Base-by-base conservation (phyloP, 2,113 vertebrate species). In the Trematomus loennbergii region DNA sequence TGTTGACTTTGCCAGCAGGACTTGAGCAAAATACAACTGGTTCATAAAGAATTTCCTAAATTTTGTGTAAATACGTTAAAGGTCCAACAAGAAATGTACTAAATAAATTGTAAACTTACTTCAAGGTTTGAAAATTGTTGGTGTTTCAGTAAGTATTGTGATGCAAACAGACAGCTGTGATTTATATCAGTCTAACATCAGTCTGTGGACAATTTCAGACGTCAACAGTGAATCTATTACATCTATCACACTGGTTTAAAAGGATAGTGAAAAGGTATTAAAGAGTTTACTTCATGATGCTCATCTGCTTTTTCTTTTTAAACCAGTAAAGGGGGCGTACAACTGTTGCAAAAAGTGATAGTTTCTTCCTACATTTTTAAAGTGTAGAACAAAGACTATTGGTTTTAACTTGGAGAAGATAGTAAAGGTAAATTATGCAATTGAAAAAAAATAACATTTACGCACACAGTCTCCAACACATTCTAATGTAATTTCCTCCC, bases 51-150 rank as follows among this genome's bases (percentile, higher is more conserved):
- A 8, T 63, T 74, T 60, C 36, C 49, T 36, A 12, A 65, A 48
- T 72, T 79, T 62, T 17, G 48, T 71, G 43, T 64, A 79, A 67
- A 60, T 72, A 20, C 54, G 33, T 55, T 15, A 43, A 87, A 75
- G 70, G 10, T 73, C 53, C 25, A 68, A 76, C 52, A 40, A 75
- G 29, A 13, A 66, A 5, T 65, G 43, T 75, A 58, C 71, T 22
- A 81, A 72, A 61, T 83, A 36, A 62, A 75, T 70, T 61, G 49
- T 22, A 69, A 84, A 67, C 7, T 60, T 50, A 62, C 5, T 64
- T 50, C 1, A 25, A 52, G 29, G 50, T 53, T 71, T 40, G 13
- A 64, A 65, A 43, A 52, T 55, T 54, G 59, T 36, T 46, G 5
- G 58, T 78, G 64, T 73, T 81, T 69, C 48, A 69, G 50, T 48